These are phyloP conservation scores for Trimorus sp. DNA, from an alignment of 2,888 invertebrate genomes.

Conservation along the genomic window DNA sequence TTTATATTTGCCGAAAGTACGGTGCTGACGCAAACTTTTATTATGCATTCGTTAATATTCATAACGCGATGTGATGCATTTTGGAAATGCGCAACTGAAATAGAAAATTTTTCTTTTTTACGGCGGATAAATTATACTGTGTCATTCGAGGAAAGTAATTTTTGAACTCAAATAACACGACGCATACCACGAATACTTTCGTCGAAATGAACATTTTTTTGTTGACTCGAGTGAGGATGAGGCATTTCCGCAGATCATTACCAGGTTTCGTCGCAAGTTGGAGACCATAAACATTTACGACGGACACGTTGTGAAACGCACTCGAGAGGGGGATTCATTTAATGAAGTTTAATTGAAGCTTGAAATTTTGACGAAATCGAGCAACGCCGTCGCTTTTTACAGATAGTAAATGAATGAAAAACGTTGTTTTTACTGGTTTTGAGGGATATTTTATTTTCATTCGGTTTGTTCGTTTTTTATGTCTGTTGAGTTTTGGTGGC, in stretches of 20 bases:
- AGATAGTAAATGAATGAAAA: no score
- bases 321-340: constrained; percentile 4
- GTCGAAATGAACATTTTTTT: constrained; percentile 22
- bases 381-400: no score
- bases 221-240: neutral
- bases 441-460: no score
- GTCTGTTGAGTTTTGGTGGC: neutral
- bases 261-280: constrained; percentile 10
- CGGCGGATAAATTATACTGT: neutral
- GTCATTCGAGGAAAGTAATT: constrained; percentile 8
- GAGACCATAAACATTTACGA: constrained; percentile 30
- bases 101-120: neutral
- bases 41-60: no score
- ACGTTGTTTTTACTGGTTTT: no score
- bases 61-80: neutral
- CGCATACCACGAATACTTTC: constrained; percentile 12
- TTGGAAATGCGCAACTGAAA: neutral
- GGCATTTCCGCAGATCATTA: constrained; percentile 3
- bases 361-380: no score
- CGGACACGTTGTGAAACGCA: neutral
- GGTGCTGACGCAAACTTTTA: no score
- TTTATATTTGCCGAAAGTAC: neutral
- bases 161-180: constrained; percentile 13
- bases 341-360: neutral
- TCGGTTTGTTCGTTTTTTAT: no score